Percentiles rank a stretch among this genome's conserved stretches.
These are phyloP conservation scores for Corythoichthys haematopterus DNA, from an alignment of 2,113 vertebrate genomes.

Conservation along the genomic window DNA sequence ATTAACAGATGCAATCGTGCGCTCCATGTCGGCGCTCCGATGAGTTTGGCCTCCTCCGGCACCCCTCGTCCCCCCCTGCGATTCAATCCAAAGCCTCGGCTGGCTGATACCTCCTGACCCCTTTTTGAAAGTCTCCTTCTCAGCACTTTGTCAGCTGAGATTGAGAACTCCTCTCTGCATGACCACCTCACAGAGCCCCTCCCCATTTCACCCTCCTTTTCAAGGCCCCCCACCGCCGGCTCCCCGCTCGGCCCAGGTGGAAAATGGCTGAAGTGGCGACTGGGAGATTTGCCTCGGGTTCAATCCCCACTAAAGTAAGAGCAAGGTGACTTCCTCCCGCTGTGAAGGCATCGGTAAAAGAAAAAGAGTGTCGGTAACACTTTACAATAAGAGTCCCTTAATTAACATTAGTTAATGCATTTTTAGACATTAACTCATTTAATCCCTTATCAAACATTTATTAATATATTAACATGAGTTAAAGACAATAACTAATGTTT, in stretches of 20 bases:
- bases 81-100: slow-evolving; percentile 39
- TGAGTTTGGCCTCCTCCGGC: slow-evolving; percentile 23
- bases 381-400: too few relatives aligned
- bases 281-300: slow-evolving; percentile 47
- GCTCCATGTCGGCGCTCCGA: slow-evolving; percentile 18
- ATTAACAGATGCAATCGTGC: slow-evolving; percentile 50
- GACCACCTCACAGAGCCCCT: slow-evolving; percentile 11
- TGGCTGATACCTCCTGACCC: slow-evolving; percentile 41
- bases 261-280: slow-evolving; percentile 52
- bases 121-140: slow-evolving; percentile 37
- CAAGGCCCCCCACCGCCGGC: slow-evolving; percentile 15
- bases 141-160: slow-evolving; percentile 53
- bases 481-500: too few relatives aligned
- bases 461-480: too few relatives aligned
- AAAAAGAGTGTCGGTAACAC: not conserved
- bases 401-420: too few relatives aligned
- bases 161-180: slow-evolving; percentile 48
- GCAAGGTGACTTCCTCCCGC: slow-evolving; percentile 49
- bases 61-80: slow-evolving; percentile 28
- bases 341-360: slow-evolving; percentile 13
- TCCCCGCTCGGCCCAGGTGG: slow-evolving; percentile 37
- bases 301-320: slow-evolving; percentile 43
- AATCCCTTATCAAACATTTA: too few relatives aligned
- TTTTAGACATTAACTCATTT: too few relatives aligned
- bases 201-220: slow-evolving; percentile 8